These are phyloP conservation scores for Volucella inflata DNA, from an alignment of 2,888 invertebrate genomes.

Conservation along the genomic window DNA sequence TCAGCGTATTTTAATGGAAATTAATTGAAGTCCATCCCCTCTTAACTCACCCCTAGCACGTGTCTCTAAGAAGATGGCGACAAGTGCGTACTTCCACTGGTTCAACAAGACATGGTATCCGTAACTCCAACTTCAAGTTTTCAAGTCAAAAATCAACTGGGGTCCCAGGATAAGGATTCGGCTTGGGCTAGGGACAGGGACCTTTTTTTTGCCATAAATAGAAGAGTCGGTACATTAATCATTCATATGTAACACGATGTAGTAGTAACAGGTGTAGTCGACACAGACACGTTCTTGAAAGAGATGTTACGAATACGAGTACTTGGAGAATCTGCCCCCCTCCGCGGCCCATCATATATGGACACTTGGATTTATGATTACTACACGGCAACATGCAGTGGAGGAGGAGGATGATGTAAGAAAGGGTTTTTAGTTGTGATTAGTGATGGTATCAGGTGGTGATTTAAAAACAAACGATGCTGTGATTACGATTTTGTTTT, in stretches of 20 bases:
- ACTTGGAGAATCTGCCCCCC: too few relatives aligned
- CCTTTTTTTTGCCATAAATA: background rate
- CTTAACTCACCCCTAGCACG: background rate
- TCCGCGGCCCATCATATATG: too few relatives aligned
- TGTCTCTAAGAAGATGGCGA: slow-evolving; percentile 2
- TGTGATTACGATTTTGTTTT: too few relatives aligned
- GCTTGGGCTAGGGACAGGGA: background rate
- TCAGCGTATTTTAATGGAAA: slow-evolving; percentile 80
- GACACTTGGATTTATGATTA: too few relatives aligned
- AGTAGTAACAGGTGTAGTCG: slow-evolving; percentile 46
- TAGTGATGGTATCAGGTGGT: too few relatives aligned
- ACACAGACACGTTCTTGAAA: slow-evolving; percentile 28
- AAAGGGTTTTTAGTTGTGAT: too few relatives aligned
- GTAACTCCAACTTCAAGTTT: slow-evolving; percentile 16
- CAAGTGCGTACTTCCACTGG: slow-evolving; percentile 44
- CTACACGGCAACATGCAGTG: too few relatives aligned
- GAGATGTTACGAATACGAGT: background rate
- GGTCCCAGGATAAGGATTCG: background rate
- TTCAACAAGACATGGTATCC: background rate
- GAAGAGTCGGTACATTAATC: slow-evolving; percentile 31
- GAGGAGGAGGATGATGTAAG: too few relatives aligned
- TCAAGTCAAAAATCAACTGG: slow-evolving; percentile 35
- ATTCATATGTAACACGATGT: slow-evolving; percentile 25
- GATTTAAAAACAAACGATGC: too few relatives aligned
- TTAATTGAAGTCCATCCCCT: slow-evolving; percentile 78